Percentiles rank a stretch among this genome's conserved stretches.
phyloP scores from a whole-genome alignment of 2,888 invertebrate genomes.

The Hipparchia sbordonii region DNA sequence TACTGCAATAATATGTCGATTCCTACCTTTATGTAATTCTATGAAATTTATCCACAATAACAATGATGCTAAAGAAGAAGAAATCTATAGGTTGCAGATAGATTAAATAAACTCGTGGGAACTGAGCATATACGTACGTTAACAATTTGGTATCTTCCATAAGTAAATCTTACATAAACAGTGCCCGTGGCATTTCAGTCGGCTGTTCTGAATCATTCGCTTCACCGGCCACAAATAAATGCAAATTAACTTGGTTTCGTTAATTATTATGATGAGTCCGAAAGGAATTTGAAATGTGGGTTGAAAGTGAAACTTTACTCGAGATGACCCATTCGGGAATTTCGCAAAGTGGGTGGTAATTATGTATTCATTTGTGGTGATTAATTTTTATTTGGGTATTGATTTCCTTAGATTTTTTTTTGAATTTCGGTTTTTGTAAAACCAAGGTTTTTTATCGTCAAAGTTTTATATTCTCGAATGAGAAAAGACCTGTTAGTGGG shows the following conservation, averaged over 20 bases:
- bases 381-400: background rate
- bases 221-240: slow-evolving; percentile 35
- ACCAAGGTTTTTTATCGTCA: background rate
- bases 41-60: no score
- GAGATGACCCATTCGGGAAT: slow-evolving; percentile 24
- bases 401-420: background rate
- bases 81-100: no score
- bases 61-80: no score
- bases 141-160: slow-evolving; percentile 25
- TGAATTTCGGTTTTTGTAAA: background rate
- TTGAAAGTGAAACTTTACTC: slow-evolving; percentile 34
- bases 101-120: no score
- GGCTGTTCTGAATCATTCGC: slow-evolving; percentile 26
- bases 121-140: background rate
- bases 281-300: slow-evolving; percentile 36
- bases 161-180: slow-evolving; percentile 34
- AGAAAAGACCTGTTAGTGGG: no score
- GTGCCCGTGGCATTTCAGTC: slow-evolving; percentile 12
- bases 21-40: no score
- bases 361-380: slow-evolving; percentile 1
- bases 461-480: no score
- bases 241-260: slow-evolving; percentile 38
- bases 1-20: no score
- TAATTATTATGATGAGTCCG: slow-evolving; percentile 31
- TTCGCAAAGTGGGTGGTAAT: slow-evolving; percentile 19